Base-by-base conservation (phyloP, 2,797 vertebrate genomes). In the Spinibarbus caldwelli region DNA sequence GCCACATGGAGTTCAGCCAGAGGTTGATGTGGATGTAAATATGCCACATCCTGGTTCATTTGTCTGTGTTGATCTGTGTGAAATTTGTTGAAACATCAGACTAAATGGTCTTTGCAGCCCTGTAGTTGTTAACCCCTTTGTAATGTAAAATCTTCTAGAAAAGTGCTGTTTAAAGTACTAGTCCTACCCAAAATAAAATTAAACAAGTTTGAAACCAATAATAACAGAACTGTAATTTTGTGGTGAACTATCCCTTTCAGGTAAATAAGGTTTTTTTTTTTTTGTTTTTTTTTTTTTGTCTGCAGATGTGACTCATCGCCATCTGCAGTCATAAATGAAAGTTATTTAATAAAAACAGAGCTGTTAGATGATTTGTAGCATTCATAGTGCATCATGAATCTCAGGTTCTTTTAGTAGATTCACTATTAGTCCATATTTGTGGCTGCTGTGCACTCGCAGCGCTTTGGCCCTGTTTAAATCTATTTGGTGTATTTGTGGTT, bases 1-100 rank as follows among this genome's bases (percentile, higher is more conserved):
- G 26, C 62, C 66, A 78, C 49, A 38, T 31, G 9, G 77, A 57
- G 54, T 49, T 78, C 68, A 85, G 26, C 67, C 62, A 66, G 59
- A 57, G 54, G 26, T 49, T 73, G 80, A 52, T 59, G 67, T 83
- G 52, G 14, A 54, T 70, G 66, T 81, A 81, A 29, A 68, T 81
- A 38, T 81, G 77, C 41, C 41, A 79, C 1, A 29, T 78, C 54
- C n/a, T 78, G 19, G 26, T 34, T 23, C 6, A 15, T 31, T 47
- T 66, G 4, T 79, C 57, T 78, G 52, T 17, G 31, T 49, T 31
- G 1, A 57, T 68, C 21, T n/a, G n/a, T 43, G 6, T 31, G 19
- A 62, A 43, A 62, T 29, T 2, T 31, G n/a, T 47, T 64, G 11
- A 79, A 66, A 31, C 7, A 10, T 64, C 36, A 29, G 15, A 43